These are phyloP conservation scores for cattle (Bos taurus) DNA, from an alignment of 2,113 vertebrate genomes.

Conservation along the genomic window DNA sequence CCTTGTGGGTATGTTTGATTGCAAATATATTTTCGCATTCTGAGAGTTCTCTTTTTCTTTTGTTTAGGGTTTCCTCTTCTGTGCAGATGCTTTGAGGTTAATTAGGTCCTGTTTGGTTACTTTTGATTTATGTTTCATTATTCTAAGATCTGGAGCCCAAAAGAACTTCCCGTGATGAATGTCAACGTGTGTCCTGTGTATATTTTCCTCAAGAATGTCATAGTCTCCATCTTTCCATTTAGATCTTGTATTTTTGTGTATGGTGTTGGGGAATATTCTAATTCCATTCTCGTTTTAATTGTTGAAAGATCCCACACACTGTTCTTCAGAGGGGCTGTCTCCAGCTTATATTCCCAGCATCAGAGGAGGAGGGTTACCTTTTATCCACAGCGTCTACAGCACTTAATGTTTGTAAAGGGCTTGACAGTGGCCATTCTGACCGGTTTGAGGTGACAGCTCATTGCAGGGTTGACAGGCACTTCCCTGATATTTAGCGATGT, in stretches of 20 bases:
- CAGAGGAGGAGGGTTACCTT: background rate
- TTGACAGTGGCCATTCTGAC: background rate
- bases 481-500: background rate
- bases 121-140: background rate
- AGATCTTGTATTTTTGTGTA: background rate
- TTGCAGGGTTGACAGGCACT: background rate
- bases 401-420: background rate
- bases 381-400: accelerated
- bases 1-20: background rate
- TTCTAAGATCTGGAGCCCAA: background rate
- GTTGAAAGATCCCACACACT: no score
- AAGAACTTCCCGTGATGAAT: background rate
- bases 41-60: background rate
- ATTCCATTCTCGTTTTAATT: background rate
- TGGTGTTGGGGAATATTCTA: background rate
- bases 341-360: background rate
- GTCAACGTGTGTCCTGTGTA: accelerated
- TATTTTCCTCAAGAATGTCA: background rate
- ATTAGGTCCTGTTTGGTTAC: background rate
- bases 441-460: background rate
- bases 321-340: background rate
- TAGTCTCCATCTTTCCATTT: background rate
- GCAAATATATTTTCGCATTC: background rate
- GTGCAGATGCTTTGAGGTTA: background rate
- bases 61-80: background rate